Base-by-base conservation (phyloP, 1,140 invertebrate genomes). In the Wasmannia auropunctata region DNA sequence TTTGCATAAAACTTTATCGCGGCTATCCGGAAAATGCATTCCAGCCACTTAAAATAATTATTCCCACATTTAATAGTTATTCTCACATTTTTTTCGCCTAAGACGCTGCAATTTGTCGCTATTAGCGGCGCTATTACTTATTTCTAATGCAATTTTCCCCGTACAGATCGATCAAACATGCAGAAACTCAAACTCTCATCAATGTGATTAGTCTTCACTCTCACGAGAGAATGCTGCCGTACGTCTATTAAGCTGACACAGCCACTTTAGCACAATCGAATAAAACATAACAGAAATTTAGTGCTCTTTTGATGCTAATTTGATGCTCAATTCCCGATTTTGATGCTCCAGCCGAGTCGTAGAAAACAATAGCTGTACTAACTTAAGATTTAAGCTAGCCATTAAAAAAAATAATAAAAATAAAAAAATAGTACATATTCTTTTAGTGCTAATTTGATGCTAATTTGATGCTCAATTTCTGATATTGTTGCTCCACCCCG, bases 1-100 rank as follows among this genome's bases (percentile, higher is more conserved):
- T 83, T 83, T 83, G 37, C 79, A 83, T 83, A 72, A 46, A 83
- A n/a, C n/a, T n/a, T 37, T 74, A 83, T 83, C 51, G 49, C 43
- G 25, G 25, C 28, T 60, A 67, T 46, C n/a, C 37, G 25, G 51
- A 58, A 74, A 83, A 72, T 11, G n/a, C 79, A 43, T 72, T 43
- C 51, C 37, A 56, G 16, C 7, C 19, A 25, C 54, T 81, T 43
- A 83, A 83, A 83, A 72, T 83, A 83, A 83, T 83, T 83, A 83
- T 54, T 81, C 25, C 3, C n/a, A 22, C 10, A 46, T 54, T 83
- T 58, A 83, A 72, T 83, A 83, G 74, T 83, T 83, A 83, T 54
- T 81, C 25, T 4, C n/a, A 22, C 10, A 46, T 54, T 83, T 58
- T 70, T 74, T 72, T 58, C n/a, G 22, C 37, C 8, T 31, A 6